Evolutionary conservation across 2,888 invertebrate species (phyloP).

Genomic region (Panopea generosa): DNA sequence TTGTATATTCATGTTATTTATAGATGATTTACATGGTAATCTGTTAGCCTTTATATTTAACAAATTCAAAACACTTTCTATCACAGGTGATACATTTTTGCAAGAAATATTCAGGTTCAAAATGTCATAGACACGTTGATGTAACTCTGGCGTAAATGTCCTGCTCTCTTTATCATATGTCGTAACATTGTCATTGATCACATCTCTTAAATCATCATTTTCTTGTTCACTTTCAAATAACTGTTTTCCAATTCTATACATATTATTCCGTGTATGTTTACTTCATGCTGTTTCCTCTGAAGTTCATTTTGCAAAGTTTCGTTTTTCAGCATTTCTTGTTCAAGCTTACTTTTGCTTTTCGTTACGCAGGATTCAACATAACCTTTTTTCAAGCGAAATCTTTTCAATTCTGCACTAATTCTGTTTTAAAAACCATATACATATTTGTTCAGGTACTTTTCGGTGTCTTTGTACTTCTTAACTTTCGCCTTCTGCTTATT

Average conservation of each 20-base stretch:
- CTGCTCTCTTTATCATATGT: constrained; percentile 24
- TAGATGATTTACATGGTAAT: constrained; percentile 23
- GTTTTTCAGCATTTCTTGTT: not conserved
- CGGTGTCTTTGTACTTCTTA: too few relatives aligned
- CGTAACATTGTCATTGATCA: not conserved
- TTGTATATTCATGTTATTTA: constrained; percentile 49
- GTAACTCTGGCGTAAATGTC: constrained; percentile 27
- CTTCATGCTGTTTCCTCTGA: not conserved
- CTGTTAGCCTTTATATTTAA: constrained; percentile 19
- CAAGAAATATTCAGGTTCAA: constrained; percentile 25
- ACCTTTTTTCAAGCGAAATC: too few relatives aligned
- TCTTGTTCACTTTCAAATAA: not conserved
- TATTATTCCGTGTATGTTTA: not conserved
- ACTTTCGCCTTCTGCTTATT: too few relatives aligned
- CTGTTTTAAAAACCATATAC: too few relatives aligned
- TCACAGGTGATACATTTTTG: constrained; percentile 33
- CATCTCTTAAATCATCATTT: constrained; percentile 7
- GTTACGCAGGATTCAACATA: too few relatives aligned
- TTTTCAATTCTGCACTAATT: too few relatives aligned
- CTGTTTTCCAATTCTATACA: not conserved
- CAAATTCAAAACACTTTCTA: constrained; percentile 21
- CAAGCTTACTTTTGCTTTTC: not conserved
- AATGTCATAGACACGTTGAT: constrained; percentile 35
- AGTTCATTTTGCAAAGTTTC: not conserved
- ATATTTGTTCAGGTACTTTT: too few relatives aligned